Base-by-base conservation (phyloP, 2,888 invertebrate genomes). In the Eupithecia pulchellata region DNA sequence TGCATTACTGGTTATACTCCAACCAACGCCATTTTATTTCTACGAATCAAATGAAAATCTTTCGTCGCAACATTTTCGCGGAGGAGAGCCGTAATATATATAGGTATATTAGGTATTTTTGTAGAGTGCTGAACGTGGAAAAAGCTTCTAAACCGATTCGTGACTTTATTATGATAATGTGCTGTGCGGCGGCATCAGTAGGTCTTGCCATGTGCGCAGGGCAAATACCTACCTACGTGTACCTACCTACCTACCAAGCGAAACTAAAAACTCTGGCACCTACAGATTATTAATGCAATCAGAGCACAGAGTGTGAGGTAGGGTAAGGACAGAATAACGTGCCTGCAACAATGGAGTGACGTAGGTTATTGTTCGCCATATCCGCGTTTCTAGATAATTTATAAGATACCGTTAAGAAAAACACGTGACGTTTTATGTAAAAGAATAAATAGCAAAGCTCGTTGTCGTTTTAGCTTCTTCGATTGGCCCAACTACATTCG, bases 311-410 rank as follows among this genome's bases (percentile, higher is more conserved):
- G 11, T 52, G 52, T 52, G 52, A 47, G 42, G 20, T 20, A 47
- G 25, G 52, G 52, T 52, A 52, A 52, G 52, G 52, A 52, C 52
- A 25, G 52, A 52, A 52, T 25, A 8, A 9, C 25, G 11, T 47
- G 52, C 11, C 4, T 52, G 13, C 4, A 52, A 52, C 52, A 52
- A 52, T 52, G 52, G 52, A 25, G 25, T 52, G 20, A 52, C 25
- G 52, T 52, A 47, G n/a, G n/a, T n/a, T n/a, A 47, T 47, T 2
- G 20, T 47, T n/a, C 47, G 20, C 20, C 13, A 25, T 25, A 52
- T 52, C 52, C 52, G 52, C 52, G 52, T 52, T 52, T 52, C 52
- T 52, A 25, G 25, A 52, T 11, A 25, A 52, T 25, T 52, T 52
- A 25, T 52, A 4, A 52, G 25, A 25, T 52, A 13, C 52, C 52